phyloP scores from a whole-genome alignment of 2,888 invertebrate species.

The Drosophila kanekoi region DNA sequence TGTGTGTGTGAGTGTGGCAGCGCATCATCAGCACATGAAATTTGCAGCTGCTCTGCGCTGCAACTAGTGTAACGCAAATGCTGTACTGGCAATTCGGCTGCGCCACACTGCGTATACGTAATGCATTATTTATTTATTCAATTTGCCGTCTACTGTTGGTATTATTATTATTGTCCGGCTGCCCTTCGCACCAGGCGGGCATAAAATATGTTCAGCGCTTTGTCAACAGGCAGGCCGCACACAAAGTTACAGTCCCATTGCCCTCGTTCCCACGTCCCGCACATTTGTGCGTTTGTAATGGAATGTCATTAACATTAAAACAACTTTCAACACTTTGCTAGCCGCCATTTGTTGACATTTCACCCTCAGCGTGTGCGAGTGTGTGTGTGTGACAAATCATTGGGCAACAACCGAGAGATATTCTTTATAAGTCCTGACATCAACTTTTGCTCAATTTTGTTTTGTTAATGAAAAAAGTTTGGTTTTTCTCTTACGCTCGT shows the following conservation, averaged over 20 bases:
- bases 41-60: slow-evolving; percentile 5
- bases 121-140: slow-evolving; percentile 68
- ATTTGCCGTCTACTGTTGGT: slow-evolving; percentile 38
- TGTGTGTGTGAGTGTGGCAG: slow-evolving; percentile 7
- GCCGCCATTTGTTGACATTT: slow-evolving; percentile 43
- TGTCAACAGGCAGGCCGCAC: slow-evolving; percentile 57
- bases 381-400: slow-evolving; percentile 24
- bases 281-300: slow-evolving; percentile 56
- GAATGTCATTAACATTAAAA: slow-evolving; percentile 76
- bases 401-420: slow-evolving; percentile 18
- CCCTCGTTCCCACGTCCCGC: background rate
- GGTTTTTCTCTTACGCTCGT: slow-evolving; percentile 27
- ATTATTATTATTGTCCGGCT: slow-evolving; percentile 30
- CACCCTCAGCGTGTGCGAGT: slow-evolving; percentile 3
- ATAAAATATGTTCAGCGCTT: slow-evolving; percentile 70
- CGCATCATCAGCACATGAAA: slow-evolving; percentile 5
- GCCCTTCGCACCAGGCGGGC: slow-evolving; percentile 25
- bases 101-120: slow-evolving; percentile 60
- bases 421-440: slow-evolving; percentile 36
- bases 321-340: slow-evolving; percentile 69
- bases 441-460: slow-evolving; percentile 63
- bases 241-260: slow-evolving; percentile 13
- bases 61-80: slow-evolving; percentile 12
- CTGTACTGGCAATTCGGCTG: slow-evolving; percentile 9
- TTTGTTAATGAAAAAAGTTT: slow-evolving; percentile 76